A percentile compares a stretch with the other conserved stretches of the same genome.
Evolutionary conservation across 2,113 vertebrate species (phyloP).

Genomic region (Dasyornis broadbenti): DNA sequence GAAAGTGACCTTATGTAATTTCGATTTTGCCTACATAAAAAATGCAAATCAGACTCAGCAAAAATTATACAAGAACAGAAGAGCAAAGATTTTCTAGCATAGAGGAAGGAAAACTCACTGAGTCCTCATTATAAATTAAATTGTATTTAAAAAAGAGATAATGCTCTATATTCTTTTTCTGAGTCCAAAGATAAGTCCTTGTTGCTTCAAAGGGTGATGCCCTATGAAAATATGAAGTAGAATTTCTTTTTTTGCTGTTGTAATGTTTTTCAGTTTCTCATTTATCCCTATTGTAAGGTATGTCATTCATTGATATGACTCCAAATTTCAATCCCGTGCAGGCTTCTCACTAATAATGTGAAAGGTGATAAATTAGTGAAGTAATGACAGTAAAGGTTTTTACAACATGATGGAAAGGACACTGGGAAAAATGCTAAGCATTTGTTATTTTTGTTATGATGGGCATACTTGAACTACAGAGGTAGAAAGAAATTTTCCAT

Average conservation of each 20-base stretch:
- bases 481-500: background rate
- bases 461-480: background rate
- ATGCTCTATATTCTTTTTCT: background rate
- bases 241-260: background rate
- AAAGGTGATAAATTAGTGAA: background rate
- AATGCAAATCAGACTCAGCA: background rate
- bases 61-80: background rate
- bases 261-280: background rate
- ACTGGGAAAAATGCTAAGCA: background rate
- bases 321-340: background rate
- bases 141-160: background rate
- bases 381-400: background rate
- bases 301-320: background rate
- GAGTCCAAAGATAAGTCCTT: background rate
- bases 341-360: background rate
- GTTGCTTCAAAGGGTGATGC: background rate
- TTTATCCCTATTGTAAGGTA: background rate
- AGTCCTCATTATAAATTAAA: background rate
- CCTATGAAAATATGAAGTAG: background rate
- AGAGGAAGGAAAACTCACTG: background rate
- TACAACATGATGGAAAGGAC: background rate
- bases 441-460: background rate
- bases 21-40: background rate
- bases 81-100: background rate
- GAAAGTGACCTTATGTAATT: conserved; percentile 7